phyloP scores from a whole-genome alignment of 2,888 invertebrate species.

The Baronia brevicornis region DNA sequence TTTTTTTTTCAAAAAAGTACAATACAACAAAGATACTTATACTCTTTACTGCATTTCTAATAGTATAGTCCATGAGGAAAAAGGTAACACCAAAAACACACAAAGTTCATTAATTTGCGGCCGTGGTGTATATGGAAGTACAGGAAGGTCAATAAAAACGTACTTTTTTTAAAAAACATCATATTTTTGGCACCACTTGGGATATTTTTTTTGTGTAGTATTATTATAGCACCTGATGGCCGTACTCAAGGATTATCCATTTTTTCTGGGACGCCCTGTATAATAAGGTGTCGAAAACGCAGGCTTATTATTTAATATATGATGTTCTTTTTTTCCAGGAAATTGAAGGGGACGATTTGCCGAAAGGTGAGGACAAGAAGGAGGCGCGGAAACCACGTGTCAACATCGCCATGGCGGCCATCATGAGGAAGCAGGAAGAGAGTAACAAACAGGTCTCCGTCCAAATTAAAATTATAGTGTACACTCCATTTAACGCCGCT shows the following conservation, averaged over 20 bases:
- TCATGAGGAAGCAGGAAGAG: constrained; percentile 82
- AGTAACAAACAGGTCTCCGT: constrained; percentile 77
- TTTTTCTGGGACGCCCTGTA: too few relatives aligned
- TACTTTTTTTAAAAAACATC: too few relatives aligned
- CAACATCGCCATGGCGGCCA: constrained; percentile 87
- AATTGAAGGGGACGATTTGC: constrained; percentile 36
- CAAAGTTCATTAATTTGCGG: too few relatives aligned
- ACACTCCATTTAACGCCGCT: not conserved
- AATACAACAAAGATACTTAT: too few relatives aligned
- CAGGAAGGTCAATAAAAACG: too few relatives aligned
- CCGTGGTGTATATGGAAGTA: too few relatives aligned
- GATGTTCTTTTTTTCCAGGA: constrained; percentile 25
- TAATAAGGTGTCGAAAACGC: not conserved
- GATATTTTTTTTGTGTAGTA: not conserved
- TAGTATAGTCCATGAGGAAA: too few relatives aligned
- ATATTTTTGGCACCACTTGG: too few relatives aligned
- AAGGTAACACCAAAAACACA: too few relatives aligned
- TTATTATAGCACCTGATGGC: not conserved
- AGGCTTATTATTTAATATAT: not conserved
- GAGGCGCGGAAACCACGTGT: constrained; percentile 77
- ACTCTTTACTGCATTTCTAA: not conserved
- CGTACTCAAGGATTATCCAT: not conserved
- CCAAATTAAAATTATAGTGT: not conserved
- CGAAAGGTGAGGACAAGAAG: constrained; percentile 47
- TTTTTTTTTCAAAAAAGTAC: too few relatives aligned